These are phyloP conservation scores for Ceratosolen fusciceps DNA, from an alignment of 1,140 invertebrate genomes.

Conservation along the genomic window DNA sequence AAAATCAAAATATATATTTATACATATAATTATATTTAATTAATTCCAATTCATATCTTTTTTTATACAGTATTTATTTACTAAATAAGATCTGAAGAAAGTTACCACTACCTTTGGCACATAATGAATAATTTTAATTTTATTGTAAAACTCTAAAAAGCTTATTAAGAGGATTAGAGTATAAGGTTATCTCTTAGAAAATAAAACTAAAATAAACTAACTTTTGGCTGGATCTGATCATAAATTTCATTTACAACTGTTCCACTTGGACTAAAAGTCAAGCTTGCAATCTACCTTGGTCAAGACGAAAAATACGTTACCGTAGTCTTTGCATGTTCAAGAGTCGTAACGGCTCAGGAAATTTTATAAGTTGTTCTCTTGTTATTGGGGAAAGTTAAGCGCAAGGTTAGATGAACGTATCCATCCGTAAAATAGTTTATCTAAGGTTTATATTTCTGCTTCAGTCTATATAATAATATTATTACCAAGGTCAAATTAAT, in stretches of 20 bases:
- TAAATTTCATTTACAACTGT: neutral
- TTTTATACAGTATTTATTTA: too few relatives aligned
- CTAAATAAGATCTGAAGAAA: neutral
- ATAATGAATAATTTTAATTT: neutral
- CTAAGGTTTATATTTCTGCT: neutral
- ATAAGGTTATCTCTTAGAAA: neutral
- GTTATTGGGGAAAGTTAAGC: neutral
- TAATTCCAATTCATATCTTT: too few relatives aligned
- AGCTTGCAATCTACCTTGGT: neutral
- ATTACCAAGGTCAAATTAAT: neutral
- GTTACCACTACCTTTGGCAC: neutral
- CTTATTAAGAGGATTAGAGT: neutral
- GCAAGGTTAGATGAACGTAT: constrained; percentile 19
- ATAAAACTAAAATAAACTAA: neutral
- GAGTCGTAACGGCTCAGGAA: neutral
- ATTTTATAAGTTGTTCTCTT: constrained; percentile 39
- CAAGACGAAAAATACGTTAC: neutral
- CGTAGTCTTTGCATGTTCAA: neutral
- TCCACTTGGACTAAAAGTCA: neutral
- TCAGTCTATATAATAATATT: neutral
- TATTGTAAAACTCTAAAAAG: neutral
- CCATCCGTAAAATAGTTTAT: constrained; percentile 34
- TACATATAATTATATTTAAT: too few relatives aligned
- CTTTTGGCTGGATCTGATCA: neutral
- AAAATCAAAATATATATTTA: too few relatives aligned